Base-by-base conservation (phyloP, 2,888 invertebrate genomes). In the Prenolepis imparis region DNA sequence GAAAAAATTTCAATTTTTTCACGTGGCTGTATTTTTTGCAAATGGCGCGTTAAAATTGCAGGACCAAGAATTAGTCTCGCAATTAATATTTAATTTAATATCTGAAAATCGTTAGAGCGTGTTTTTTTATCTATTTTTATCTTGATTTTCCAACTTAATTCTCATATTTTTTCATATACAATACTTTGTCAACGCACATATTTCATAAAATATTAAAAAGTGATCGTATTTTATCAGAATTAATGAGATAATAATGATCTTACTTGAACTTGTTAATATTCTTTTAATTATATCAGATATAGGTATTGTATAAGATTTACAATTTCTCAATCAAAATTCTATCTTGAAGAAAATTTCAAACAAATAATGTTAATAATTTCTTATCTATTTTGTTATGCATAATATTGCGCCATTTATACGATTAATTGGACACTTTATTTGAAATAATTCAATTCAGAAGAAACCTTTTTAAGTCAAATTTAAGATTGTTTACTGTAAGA, bases 1-100 rank as follows among this genome's bases (percentile, higher is more conserved):
- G 67, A 32, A 32, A 68, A 28, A 28, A 28, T 28, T 28, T 44
- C 36, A 59, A 70, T 80, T 61, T 59, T 36, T 36, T n/a, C 32
- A 59, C 39, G 52, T 24, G 2, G 2, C n/a, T 44, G 9, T 39
- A 9, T 3, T 55, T 21, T 63, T 28, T 52, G 21, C 39, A 44
- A 66, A 77, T 18, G 41, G 11, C 21, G 21, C 12, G 32, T 52
- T 39, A 66, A 52, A 66, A n/a, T 39, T 36, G 67, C 55, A 5
- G n/a, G 9, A 36, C 6, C 18, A 41, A 21, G 21, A 41, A 24
- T 32, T 70, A 8, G 21, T 59, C 18, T 3, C 44, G 15, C 6
- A 18, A 48, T 32, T 41, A 68, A 59, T 61, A 21, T 36, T 28
- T 21, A 44, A 21, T 48, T 28, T 52, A n/a, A 36, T 11, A 41